Evolutionary conservation across 2,888 invertebrate genomes (phyloP).

Genomic region (Chymomyza procnemis): DNA sequence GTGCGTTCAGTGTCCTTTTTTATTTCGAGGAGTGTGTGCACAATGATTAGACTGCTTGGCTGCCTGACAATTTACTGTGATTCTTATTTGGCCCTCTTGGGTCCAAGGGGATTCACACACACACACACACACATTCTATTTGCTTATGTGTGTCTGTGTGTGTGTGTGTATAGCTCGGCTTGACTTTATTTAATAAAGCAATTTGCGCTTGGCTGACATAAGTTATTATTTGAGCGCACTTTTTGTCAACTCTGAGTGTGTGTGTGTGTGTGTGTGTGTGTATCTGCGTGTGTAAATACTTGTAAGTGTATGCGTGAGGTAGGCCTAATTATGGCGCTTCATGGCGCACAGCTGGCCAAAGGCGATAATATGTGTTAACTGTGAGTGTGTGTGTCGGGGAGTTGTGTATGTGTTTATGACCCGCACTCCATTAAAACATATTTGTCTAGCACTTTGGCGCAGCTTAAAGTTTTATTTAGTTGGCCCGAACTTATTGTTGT

Average conservation of each 20-base stretch:
- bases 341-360: constrained; percentile 42
- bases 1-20: constrained; percentile 32
- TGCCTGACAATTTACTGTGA: constrained; percentile 67
- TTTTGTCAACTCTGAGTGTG: constrained; percentile 15
- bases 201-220: constrained; percentile 73
- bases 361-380: constrained; percentile 52
- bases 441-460: background rate
- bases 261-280: background rate
- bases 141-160: constrained; percentile 42
- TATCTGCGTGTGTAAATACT: background rate
- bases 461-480: constrained; percentile 9
- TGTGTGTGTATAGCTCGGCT: constrained; percentile 55
- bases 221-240: constrained; percentile 65
- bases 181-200: constrained; percentile 73
- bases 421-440: background rate
- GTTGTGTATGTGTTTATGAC: background rate
- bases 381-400: background rate
- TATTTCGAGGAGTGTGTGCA: constrained; percentile 57
- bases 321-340: constrained; percentile 7
- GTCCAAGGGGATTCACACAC: constrained; percentile 27
- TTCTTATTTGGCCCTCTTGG: constrained; percentile 34
- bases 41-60: constrained; percentile 63
- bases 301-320: background rate
- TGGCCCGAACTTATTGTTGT: constrained; percentile 46
- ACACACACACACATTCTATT: background rate